Conservation (phyloP, 1,140 invertebrate species). For the Ceratina australensis region DNA sequence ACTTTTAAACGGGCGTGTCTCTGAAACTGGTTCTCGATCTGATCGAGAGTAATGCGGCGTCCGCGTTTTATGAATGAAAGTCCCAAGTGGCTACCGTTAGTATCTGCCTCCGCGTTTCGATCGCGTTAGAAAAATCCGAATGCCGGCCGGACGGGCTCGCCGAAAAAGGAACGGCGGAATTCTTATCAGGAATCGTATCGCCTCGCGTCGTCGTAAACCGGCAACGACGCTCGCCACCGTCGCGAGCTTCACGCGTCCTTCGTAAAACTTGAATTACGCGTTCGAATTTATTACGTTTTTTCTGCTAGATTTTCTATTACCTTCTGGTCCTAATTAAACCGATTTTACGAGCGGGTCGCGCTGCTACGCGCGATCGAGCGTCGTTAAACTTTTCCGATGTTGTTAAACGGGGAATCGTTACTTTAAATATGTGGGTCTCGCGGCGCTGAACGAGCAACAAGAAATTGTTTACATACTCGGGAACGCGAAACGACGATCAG, state of each 20-base stretch:
- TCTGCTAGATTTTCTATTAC: background rate
- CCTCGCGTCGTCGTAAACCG: background rate
- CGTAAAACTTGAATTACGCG: background rate
- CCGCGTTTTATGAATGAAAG: conserved; percentile 49
- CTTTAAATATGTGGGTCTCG: background rate
- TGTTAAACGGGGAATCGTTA: background rate
- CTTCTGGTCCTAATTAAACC: background rate
- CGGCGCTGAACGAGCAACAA: background rate
- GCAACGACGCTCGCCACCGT: background rate
- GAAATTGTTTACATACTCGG: no score
- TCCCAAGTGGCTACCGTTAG: conserved; percentile 17
- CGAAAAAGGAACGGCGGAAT: conserved; percentile 4
- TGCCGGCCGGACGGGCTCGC: background rate
- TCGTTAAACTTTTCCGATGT: background rate
- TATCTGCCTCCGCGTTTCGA: conserved; percentile 12
- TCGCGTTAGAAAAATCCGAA: conserved; percentile 2
- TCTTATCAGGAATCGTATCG: background rate
- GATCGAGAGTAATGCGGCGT: conserved; percentile 41
- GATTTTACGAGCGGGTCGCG: background rate
- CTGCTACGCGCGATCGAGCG: no score
- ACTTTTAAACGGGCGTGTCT: conserved; percentile 52
- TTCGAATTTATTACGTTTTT: background rate
- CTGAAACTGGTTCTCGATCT: conserved; percentile 60
- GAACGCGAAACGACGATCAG: no score
- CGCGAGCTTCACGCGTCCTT: background rate